These are phyloP conservation scores for Albula goreensis DNA, from an alignment of 2,113 vertebrate species.

Conservation along the genomic window DNA sequence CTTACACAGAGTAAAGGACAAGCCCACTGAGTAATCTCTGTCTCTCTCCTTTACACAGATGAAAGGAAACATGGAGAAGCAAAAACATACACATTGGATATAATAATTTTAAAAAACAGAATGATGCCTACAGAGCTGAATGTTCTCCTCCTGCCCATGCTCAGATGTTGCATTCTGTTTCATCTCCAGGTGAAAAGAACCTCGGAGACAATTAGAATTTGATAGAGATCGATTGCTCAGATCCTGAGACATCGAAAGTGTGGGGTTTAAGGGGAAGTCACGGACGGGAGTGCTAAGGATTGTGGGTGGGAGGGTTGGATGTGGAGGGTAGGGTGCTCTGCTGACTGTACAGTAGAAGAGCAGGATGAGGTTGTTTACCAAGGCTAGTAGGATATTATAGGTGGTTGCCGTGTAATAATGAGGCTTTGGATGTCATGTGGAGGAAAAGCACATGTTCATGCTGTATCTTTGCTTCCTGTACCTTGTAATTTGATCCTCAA, in stretches of 20 bases:
- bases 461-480: too few relatives aligned
- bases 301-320: too few relatives aligned
- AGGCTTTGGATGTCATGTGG: too few relatives aligned
- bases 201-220: constrained; percentile 24
- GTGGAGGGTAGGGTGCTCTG: too few relatives aligned
- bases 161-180: constrained; percentile 68
- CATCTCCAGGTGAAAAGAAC: constrained; percentile 61
- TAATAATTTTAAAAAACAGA: constrained; percentile 33
- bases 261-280: background rate
- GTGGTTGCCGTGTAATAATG: too few relatives aligned
- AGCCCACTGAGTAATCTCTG: constrained; percentile 64
- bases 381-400: too few relatives aligned
- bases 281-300: too few relatives aligned
- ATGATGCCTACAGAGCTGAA: constrained; percentile 53
- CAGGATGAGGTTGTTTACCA: too few relatives aligned
- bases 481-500: too few relatives aligned
- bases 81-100: constrained; percentile 17
- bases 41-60: constrained; percentile 49
- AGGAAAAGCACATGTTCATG: too few relatives aligned
- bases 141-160: constrained; percentile 42
- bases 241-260: constrained; percentile 42
- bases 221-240: constrained; percentile 22
- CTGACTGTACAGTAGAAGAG: too few relatives aligned
- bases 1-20: constrained; percentile 65
- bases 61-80: constrained; percentile 29